Conservation (phyloP, 30 jellyfish, hydroid and myxozoan genomes). For the Aurelia aurita complex sp. Pacific region DNA sequence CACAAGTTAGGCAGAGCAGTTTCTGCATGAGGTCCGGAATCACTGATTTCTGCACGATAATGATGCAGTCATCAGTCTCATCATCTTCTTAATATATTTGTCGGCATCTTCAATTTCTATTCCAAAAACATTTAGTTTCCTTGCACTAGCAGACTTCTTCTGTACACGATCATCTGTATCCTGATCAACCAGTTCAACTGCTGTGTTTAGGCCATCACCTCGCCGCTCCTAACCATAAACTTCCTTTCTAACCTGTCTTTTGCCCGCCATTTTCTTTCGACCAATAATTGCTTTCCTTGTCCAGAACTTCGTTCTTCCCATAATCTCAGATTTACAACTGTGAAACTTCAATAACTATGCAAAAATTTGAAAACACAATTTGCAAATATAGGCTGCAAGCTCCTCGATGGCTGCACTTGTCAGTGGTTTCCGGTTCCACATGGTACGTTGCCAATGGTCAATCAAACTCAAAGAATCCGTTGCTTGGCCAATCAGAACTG, state of each 20-base stretch:
- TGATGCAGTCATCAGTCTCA: not conserved
- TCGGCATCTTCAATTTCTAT: not conserved
- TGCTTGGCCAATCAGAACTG: too few relatives aligned
- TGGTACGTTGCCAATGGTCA: too few relatives aligned
- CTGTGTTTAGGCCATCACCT: not conserved
- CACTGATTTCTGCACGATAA: conserved; percentile 5
- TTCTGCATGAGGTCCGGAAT: not conserved
- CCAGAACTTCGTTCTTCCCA: too few relatives aligned
- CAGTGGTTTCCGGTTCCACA: too few relatives aligned
- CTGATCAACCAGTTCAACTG: not conserved
- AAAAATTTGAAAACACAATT: not conserved
- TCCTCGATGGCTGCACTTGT: too few relatives aligned
- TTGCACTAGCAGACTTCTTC: not conserved
- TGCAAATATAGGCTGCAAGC: too few relatives aligned
- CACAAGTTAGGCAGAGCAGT: too few relatives aligned
- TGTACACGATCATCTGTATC: not conserved
- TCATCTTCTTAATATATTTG: not conserved
- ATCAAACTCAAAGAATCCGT: too few relatives aligned
- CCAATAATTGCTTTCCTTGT: conserved; percentile 1
- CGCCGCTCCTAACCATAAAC: not conserved
- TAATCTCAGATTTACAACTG: too few relatives aligned
- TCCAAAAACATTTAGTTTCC: conserved; percentile 3
- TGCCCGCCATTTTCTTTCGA: not conserved
- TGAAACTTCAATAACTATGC: too few relatives aligned
- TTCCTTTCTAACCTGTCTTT: not conserved